phyloP scores from a whole-genome alignment of 2,797 vertebrate species.

The Euphonia xanthogaster region DNA sequence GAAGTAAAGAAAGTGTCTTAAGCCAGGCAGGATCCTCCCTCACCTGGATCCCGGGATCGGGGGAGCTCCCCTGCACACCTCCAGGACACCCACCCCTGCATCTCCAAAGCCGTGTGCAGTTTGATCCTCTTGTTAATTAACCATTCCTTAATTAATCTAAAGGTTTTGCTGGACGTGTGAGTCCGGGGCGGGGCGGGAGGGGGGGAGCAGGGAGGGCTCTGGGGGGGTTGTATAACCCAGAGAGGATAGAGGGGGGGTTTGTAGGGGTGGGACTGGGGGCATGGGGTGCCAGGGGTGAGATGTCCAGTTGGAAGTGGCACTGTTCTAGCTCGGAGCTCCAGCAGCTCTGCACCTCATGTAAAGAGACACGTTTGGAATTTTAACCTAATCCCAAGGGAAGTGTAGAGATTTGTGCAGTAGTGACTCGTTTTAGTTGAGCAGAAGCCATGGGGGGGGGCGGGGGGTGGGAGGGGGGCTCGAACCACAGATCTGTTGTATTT shows the following conservation, averaged over 20 bases:
- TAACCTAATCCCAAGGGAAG: background rate
- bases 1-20: slow-evolving; percentile 41
- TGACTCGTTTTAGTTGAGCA: slow-evolving; percentile 57
- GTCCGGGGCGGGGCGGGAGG: background rate
- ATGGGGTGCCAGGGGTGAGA: background rate
- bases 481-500: slow-evolving; percentile 73
- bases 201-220: background rate
- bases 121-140: slow-evolving; percentile 33
- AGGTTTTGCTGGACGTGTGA: slow-evolving; percentile 22
- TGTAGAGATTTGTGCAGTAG: slow-evolving; percentile 38
- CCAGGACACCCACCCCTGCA: slow-evolving; percentile 3
- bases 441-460: slow-evolving; percentile 66
- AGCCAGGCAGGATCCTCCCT: slow-evolving; percentile 32
- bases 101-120: slow-evolving; percentile 52
- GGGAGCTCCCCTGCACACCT: background rate
- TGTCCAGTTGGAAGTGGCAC: background rate
- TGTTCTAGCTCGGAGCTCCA: background rate
- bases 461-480: slow-evolving; percentile 14
- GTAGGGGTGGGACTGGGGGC: background rate
- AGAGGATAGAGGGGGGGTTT: background rate
- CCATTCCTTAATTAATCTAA: slow-evolving; percentile 62
- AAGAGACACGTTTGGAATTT: slow-evolving; percentile 6
- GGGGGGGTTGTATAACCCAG: background rate
- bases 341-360: slow-evolving; percentile 49
- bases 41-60: background rate